Conservation (phyloP, 2,113 vertebrate genomes). For the Psittacula cyanocephala region DNA sequence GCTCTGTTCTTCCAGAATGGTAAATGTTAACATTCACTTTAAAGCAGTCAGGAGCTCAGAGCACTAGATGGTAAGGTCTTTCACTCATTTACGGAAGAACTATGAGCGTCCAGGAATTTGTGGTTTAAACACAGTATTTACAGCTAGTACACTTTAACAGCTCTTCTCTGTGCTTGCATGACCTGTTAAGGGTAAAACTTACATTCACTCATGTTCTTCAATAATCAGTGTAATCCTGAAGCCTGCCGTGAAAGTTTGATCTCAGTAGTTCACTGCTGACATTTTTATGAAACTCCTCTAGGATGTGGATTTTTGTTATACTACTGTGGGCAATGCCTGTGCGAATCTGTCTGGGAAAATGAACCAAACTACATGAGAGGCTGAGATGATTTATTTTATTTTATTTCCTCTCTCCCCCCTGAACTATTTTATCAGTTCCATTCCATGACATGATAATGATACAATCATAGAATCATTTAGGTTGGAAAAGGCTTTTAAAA, state of each 20-base stretch:
- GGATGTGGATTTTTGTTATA: neutral
- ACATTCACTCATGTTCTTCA: neutral
- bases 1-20: neutral
- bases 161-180: neutral
- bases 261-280: neutral
- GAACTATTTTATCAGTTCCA: neutral
- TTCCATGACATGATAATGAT: neutral
- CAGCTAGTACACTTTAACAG: neutral
- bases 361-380: neutral
- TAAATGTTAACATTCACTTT: neutral
- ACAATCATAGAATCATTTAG: neutral
- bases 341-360: constrained; percentile 8
- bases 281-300: constrained; percentile 2
- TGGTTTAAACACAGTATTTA: neutral
- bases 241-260: neutral
- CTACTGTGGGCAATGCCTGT: neutral
- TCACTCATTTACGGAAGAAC: neutral
- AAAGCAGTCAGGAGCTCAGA: neutral
- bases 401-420: neutral
- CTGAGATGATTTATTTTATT: neutral
- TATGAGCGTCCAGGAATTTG: neutral
- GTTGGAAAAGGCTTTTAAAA: neutral
- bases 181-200: neutral
- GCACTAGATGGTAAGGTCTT: neutral
- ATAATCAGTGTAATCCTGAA: neutral